phyloP scores from a whole-genome alignment of 2,888 invertebrate species.

The Eilema griseolum region DNA sequence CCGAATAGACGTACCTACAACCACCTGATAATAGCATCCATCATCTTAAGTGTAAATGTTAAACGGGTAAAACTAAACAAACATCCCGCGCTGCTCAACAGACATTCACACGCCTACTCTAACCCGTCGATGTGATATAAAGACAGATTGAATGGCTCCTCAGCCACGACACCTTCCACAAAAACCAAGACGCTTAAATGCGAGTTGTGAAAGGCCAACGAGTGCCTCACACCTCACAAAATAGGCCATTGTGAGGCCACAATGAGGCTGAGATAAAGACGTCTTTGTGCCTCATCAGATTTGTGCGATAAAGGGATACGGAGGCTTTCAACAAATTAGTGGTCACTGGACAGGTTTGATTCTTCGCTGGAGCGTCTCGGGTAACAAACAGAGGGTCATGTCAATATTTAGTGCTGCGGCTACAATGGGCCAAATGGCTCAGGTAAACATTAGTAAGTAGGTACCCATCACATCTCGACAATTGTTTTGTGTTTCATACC shows the following conservation, averaged over 20 bases:
- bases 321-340: conserved; percentile 51
- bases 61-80: conserved; percentile 26
- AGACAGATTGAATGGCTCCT: conserved; percentile 25
- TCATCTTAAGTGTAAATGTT: conserved; percentile 8
- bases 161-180: conserved; percentile 47
- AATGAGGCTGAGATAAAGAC: conserved; percentile 61
- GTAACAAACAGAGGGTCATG: conserved; percentile 26
- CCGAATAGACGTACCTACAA: not conserved
- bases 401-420: conserved; percentile 20
- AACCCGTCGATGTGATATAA: conserved; percentile 23
- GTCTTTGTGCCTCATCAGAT: conserved; percentile 43
- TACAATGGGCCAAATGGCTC: conserved; percentile 3
- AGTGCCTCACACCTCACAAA: conserved; percentile 65
- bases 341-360: conserved; percentile 49
- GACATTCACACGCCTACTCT: conserved; percentile 52
- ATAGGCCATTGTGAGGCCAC: conserved; percentile 59
- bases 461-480: not conserved
- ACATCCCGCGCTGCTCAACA: conserved; percentile 29
- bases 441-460: not conserved
- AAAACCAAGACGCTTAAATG: conserved; percentile 37
- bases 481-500: not conserved
- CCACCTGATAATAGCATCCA: conserved; percentile 5
- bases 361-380: conserved; percentile 30
- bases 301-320: conserved; percentile 42
- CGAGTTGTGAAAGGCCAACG: conserved; percentile 41